Evolutionary conservation across 2,113 vertebrate genomes (phyloP).

Genomic region (Lontra canadensis): DNA sequence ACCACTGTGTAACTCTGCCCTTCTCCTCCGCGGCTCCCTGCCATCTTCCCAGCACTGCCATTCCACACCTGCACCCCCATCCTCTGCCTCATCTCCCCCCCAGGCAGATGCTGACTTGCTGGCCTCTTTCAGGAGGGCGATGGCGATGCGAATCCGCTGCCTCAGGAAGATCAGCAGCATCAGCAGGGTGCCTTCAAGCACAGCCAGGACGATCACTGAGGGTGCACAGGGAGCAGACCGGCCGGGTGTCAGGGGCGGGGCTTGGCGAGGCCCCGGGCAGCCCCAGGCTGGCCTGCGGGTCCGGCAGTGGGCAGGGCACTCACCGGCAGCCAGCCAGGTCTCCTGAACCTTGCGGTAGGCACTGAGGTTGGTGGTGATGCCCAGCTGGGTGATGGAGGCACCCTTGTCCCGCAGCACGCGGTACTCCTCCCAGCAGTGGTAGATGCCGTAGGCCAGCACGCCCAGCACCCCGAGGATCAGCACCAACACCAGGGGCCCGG

Average conservation of each 20-base stretch:
- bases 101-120: slow-evolving; percentile 86
- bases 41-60: not conserved
- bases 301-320: slow-evolving; percentile 60
- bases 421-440: slow-evolving; percentile 92
- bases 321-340: slow-evolving; percentile 93
- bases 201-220: slow-evolving; percentile 86
- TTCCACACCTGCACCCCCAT: not conserved
- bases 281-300: not conserved
- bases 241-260: not conserved
- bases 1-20: not conserved
- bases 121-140: slow-evolving; percentile 91
- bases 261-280: fast-evolving
- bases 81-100: not conserved
- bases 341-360: slow-evolving; percentile 89
- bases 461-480: slow-evolving; percentile 89
- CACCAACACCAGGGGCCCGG: slow-evolving; percentile 89
- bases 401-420: slow-evolving; percentile 68
- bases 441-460: slow-evolving; percentile 91
- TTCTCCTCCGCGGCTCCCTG: not conserved
- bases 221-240: not conserved
- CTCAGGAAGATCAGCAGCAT: slow-evolving; percentile 90
- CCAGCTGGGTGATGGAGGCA: slow-evolving; percentile 82
- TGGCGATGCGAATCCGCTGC: slow-evolving; percentile 90
- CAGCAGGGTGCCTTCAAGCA: slow-evolving; percentile 88
- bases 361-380: slow-evolving; percentile 87